phyloP scores from a whole-genome alignment of 2,113 vertebrate genomes.

The Pionites leucogaster region DNA sequence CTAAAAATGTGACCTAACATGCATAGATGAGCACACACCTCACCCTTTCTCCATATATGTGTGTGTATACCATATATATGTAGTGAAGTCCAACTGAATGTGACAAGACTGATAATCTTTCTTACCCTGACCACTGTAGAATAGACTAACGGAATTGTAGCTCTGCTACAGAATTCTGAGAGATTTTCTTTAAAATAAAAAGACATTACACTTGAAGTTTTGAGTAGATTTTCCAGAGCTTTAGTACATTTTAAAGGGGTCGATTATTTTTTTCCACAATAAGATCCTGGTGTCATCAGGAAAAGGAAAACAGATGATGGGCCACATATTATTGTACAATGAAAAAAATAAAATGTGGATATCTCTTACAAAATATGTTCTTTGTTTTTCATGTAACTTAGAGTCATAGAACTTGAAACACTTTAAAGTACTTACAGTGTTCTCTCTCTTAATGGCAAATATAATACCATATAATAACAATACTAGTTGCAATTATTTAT shows the following conservation, averaged over 20 bases:
- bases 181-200: neutral
- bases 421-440: neutral
- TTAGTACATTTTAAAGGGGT: neutral
- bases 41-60: fast-evolving
- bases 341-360: neutral
- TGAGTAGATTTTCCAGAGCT: neutral
- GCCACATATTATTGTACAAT: neutral
- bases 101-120: neutral
- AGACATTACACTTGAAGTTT: neutral
- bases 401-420: neutral
- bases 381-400: neutral
- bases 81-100: neutral
- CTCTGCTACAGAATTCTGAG: neutral
- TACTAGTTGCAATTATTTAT: neutral
- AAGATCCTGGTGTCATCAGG: neutral
- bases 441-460: neutral
- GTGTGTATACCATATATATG: neutral
- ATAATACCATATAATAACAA: no score
- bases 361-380: neutral
- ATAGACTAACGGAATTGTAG: neutral
- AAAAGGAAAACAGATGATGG: neutral
- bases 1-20: neutral
- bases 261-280: neutral
- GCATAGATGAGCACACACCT: neutral
- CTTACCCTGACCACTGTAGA: neutral